phyloP scores from a whole-genome alignment of 2,888 invertebrate genomes.

The Agrotis clavis region DNA sequence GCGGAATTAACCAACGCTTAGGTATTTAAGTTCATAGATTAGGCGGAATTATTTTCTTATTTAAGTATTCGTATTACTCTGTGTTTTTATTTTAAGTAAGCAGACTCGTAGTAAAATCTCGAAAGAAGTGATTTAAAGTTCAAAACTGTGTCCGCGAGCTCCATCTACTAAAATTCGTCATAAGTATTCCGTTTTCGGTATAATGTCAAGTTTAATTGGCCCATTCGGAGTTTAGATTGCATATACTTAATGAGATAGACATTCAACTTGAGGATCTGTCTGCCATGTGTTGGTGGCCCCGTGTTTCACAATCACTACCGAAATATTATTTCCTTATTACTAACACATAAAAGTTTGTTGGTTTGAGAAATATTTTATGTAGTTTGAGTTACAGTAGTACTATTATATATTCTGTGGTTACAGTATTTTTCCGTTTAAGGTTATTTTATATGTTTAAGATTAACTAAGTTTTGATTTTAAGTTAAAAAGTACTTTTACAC shows the following conservation, averaged over 20 bases:
- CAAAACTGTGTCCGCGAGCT: not conserved
- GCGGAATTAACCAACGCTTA: constrained; percentile 3
- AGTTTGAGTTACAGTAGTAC: not conserved
- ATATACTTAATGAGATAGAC: constrained; percentile 13
- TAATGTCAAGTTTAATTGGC: constrained; percentile 46
- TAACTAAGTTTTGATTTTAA: not conserved
- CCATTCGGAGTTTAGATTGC: constrained; percentile 30
- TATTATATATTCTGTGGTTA: no score
- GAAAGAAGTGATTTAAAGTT: not conserved
- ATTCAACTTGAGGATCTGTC: constrained; percentile 41
- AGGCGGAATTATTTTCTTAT: no score
- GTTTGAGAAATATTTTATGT: constrained; percentile 16
- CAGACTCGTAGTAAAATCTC: not conserved
- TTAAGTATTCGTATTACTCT: no score
- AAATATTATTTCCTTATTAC: constrained; percentile 41
- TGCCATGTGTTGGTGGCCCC: constrained; percentile 15
- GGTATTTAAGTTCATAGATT: not conserved
- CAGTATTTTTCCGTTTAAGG: not conserved
- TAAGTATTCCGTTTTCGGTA: constrained; percentile 38
- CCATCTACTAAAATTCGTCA: not conserved
- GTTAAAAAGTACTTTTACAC: not conserved
- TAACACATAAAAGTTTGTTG: not conserved
- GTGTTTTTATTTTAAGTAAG: no score
- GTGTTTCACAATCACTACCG: constrained; percentile 22
- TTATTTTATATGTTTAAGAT: not conserved